Evolutionary conservation across 2,113 vertebrate species (phyloP).

Genomic region (Procavia capensis): DNA sequence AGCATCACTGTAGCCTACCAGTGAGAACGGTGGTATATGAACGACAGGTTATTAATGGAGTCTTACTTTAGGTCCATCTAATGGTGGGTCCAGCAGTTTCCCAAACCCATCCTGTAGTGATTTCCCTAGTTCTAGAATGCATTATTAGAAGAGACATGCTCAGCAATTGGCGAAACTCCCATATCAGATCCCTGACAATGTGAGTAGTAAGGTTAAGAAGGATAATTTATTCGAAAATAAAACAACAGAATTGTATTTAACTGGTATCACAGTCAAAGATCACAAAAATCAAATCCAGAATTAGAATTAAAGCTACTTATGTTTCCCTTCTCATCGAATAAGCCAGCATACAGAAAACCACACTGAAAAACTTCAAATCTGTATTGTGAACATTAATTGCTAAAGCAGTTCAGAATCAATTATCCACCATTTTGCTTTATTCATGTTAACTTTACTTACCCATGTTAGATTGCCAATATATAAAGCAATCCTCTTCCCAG

Average conservation of each 20-base stretch:
- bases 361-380: not conserved
- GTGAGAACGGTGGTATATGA: no score
- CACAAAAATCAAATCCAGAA: constrained; percentile 57
- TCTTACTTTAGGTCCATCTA: no score
- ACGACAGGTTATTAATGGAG: no score
- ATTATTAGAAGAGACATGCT: no score
- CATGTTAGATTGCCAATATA: constrained; percentile 99
- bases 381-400: not conserved
- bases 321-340: not conserved
- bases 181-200: no score
- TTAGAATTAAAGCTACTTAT: not conserved
- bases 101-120: no score
- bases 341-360: not conserved
- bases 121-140: no score
- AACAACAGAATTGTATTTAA: constrained; percentile 3
- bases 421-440: constrained; percentile 37
- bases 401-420: constrained; percentile 21
- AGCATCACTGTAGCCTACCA: no score
- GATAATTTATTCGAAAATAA: not conserved
- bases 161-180: no score
- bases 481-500: constrained; percentile 97
- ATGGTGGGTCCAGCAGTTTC: no score
- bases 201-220: not conserved
- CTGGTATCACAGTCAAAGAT: not conserved
- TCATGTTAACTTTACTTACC: constrained; percentile 88